Evolutionary conservation across 2,888 invertebrate genomes (phyloP).

Genomic region (Scaptodrosophila latifasciaeformis): DNA sequence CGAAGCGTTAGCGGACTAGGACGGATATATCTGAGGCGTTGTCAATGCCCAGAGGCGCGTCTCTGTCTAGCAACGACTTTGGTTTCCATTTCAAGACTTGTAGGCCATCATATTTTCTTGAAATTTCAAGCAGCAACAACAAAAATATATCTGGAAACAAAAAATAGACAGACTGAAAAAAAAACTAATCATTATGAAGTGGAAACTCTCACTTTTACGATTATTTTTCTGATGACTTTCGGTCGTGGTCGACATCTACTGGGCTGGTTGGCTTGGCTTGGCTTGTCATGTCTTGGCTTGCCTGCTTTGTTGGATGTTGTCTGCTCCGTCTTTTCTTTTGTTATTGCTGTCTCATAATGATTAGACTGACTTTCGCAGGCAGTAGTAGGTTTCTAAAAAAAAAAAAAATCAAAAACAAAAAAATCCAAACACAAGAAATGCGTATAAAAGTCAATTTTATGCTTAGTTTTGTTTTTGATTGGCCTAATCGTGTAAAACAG

Average conservation of each 20-base stretch:
- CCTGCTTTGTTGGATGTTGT: slow-evolving; percentile 16
- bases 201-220: slow-evolving; percentile 70
- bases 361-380: slow-evolving; percentile 56
- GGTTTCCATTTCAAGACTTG: not conserved
- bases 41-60: not conserved
- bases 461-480: slow-evolving; percentile 60
- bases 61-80: not conserved
- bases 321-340: slow-evolving; percentile 47
- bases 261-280: slow-evolving; percentile 1
- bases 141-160: slow-evolving; percentile 3
- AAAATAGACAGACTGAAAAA: not conserved
- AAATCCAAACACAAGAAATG: too few relatives aligned
- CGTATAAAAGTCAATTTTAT: slow-evolving; percentile 64
- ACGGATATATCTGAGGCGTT: too few relatives aligned
- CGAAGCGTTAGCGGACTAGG: too few relatives aligned
- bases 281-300: slow-evolving; percentile 18
- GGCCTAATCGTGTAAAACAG: slow-evolving; percentile 40
- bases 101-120: slow-evolving; percentile 5
- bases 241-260: slow-evolving; percentile 42
- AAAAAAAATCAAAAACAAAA: too few relatives aligned
- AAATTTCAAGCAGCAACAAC: slow-evolving; percentile 22
- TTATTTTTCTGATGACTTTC: slow-evolving; percentile 63
- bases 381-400: slow-evolving; percentile 35
- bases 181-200: slow-evolving; percentile 52
- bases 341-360: slow-evolving; percentile 55